Evolutionary conservation across 1,140 invertebrate species (phyloP), one percentile per base, ranked within the genome.

Genomic region (Melipona quadrifasciata): DNA sequence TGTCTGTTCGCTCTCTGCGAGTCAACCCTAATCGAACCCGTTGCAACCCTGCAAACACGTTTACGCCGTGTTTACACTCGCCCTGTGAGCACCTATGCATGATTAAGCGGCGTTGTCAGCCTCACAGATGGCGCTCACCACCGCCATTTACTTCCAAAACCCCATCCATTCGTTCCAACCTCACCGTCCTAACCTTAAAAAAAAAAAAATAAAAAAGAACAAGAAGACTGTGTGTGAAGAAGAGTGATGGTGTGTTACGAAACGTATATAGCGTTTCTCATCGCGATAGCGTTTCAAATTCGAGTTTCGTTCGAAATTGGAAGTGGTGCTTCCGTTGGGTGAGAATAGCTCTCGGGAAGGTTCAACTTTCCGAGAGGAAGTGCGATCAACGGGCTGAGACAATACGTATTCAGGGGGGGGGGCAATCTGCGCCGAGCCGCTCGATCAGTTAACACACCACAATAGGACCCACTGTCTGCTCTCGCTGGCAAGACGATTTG

Each of bases 381-480:
- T 58, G 34, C 17, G 55, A 75, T 75, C 73, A 70, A 70, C 21
- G 21, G 14, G 21, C 8, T 58, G 57, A 27, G 21, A 65, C 73
- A 84, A 84, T 77, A 84, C 74, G 68, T 73, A 71, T 85, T 84
- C 82, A 17, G 57, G 58, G n/a, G 51, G 53, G n/a, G 21, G 57
- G 19, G 24, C 74, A 53, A 85, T 86, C 85, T 74, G 72, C 64
- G 70, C 75, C 64, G 47, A 14, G 51, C 34, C n/a, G n/a, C 58
- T 61, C 85, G 78, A 86, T 85, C 82, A 86, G 85, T 86, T 86
- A 86, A 80, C 78, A 57, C 51, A 70, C 75, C 58, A 58, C 75
- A 64, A 85, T 79, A 64, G 75, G 57, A 47, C 39, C 85, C 70
- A 71, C 75, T 85, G 34, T 79, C 61, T 86, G 51, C 61, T 85